phyloP scores from a whole-genome alignment of 2,888 invertebrate species.

The Synergus laeviventris region DNA sequence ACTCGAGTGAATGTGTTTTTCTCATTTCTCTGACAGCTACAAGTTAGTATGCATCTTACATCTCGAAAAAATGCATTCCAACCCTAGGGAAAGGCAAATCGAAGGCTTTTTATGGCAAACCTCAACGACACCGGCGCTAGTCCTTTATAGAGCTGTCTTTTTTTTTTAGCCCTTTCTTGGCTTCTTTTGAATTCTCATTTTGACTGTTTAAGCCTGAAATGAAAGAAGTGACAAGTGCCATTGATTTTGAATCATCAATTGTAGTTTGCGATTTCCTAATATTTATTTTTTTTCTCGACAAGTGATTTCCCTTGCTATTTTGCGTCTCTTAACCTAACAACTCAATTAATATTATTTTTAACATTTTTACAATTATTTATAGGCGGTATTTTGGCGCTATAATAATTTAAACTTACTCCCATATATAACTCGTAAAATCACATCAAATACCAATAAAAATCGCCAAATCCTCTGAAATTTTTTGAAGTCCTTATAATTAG shows the following conservation, averaged over 20 bases:
- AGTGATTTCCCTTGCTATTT: background rate
- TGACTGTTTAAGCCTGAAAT: background rate
- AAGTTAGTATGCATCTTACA: slow-evolving; percentile 8
- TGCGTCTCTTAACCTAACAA: slow-evolving; percentile 6
- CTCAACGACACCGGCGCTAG: slow-evolving; percentile 29
- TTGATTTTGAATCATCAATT: background rate
- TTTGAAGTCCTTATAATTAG: no score
- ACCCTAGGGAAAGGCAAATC: background rate
- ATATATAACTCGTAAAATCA: no score
- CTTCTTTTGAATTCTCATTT: background rate
- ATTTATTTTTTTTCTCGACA: background rate
- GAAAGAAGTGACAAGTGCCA: background rate
- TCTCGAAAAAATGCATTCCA: background rate
- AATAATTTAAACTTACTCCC: no score
- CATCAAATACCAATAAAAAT: no score
- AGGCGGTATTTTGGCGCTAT: no score
- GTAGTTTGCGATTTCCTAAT: background rate
- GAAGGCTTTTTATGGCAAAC: background rate
- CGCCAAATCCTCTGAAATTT: no score
- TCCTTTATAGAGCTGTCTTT: slow-evolving; percentile 16
- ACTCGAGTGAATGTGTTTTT: slow-evolving; percentile 22
- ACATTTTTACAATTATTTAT: background rate
- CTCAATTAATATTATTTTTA: background rate
- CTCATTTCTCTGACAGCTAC: background rate
- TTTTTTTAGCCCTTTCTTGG: slow-evolving; percentile 19